phyloP scores from a whole-genome alignment of 2,797 vertebrate genomes.

The Fratercula arctica region DNA sequence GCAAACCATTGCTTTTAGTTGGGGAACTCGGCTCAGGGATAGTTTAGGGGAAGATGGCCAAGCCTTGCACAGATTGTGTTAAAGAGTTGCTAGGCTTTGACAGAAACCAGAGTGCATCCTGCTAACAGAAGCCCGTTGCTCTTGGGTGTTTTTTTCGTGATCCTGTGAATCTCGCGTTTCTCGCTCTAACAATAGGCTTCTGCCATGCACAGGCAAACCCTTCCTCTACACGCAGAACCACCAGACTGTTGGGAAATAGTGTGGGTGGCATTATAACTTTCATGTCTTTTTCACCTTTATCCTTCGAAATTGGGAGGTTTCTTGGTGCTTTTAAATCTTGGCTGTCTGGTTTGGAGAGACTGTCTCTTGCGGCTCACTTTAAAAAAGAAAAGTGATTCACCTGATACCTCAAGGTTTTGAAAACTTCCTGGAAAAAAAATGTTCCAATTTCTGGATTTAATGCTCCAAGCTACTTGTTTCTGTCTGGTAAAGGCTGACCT shows the following conservation, averaged over 20 bases:
- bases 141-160: background rate
- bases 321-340: background rate
- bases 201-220: background rate
- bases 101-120: background rate
- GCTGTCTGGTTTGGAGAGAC: background rate
- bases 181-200: background rate
- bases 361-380: background rate
- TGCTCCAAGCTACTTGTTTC: constrained; percentile 44
- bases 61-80: background rate
- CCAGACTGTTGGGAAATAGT: background rate
- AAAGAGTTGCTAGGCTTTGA: background rate
- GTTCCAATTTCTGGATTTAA: constrained; percentile 62
- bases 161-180: background rate
- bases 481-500: constrained; percentile 53
- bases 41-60: background rate
- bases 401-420: background rate
- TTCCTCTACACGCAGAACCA: background rate
- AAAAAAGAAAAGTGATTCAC: background rate
- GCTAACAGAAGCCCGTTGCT: background rate
- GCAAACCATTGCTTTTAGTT: background rate
- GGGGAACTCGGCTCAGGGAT: background rate
- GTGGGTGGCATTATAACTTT: background rate
- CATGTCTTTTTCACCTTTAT: background rate
- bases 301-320: background rate
- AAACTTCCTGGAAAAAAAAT: constrained; percentile 12